Evolutionary conservation across 2,888 invertebrate genomes (phyloP).

Genomic region (Drosophila rellima): DNA sequence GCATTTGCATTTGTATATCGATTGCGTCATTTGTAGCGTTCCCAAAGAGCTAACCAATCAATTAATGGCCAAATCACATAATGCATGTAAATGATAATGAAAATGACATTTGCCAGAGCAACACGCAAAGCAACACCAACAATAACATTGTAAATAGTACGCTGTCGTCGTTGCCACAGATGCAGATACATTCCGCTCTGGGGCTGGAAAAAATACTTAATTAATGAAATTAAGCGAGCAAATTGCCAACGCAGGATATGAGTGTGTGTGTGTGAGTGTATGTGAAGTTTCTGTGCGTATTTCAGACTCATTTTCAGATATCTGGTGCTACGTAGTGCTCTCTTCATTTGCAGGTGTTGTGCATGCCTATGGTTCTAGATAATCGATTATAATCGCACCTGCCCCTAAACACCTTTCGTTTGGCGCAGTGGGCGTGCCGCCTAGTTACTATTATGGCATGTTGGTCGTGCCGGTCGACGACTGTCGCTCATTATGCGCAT

Average conservation of each 20-base stretch:
- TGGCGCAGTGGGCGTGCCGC: slow-evolving; percentile 39
- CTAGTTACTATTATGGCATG: slow-evolving; percentile 39
- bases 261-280: background rate
- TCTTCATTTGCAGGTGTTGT: slow-evolving; percentile 16
- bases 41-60: slow-evolving; percentile 63
- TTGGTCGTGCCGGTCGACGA: slow-evolving; percentile 40
- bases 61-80: slow-evolving; percentile 79
- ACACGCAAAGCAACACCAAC: slow-evolving; percentile 33
- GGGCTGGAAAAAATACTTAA: slow-evolving; percentile 48
- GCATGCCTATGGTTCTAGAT: slow-evolving; percentile 45
- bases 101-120: slow-evolving; percentile 64
- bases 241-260: slow-evolving; percentile 31
- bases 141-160: slow-evolving; percentile 10
- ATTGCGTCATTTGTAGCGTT: slow-evolving; percentile 59
- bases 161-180: slow-evolving; percentile 17
- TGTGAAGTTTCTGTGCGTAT: slow-evolving; percentile 3
- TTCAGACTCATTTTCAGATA: slow-evolving; percentile 31
- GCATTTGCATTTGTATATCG: slow-evolving; percentile 46
- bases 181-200: slow-evolving; percentile 41
- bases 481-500: slow-evolving; percentile 73
- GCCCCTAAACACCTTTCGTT: slow-evolving; percentile 19
- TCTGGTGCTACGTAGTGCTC: slow-evolving; percentile 2
- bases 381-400: slow-evolving; percentile 74
- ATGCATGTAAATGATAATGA: slow-evolving; percentile 80
- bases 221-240: slow-evolving; percentile 75